Evolutionary conservation across 92 coral and sea anemone species (phyloP).

Genomic region (Zoanthus sansibaricus): DNA sequence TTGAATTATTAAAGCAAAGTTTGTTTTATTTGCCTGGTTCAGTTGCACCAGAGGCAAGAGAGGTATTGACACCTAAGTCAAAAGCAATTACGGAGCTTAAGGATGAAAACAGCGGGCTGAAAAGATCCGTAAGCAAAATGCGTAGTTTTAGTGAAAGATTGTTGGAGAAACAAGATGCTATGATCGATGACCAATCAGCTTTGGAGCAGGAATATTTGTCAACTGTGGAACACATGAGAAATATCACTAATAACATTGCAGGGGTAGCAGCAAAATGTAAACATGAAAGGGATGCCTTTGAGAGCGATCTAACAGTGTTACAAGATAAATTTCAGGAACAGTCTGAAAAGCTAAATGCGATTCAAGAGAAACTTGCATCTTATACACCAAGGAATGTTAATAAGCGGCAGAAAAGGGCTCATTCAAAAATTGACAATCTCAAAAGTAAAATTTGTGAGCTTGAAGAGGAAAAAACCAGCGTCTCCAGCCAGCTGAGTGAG

Average conservation of each 20-base stretch:
- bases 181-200: constrained; percentile 59
- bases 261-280: constrained; percentile 49
- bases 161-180: constrained; percentile 53
- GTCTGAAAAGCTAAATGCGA: constrained; percentile 11
- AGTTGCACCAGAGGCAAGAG: constrained; percentile 54
- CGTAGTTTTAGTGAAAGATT: constrained; percentile 43
- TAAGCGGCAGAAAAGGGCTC: not conserved
- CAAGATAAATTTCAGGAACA: not conserved
- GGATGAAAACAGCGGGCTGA: constrained; percentile 56
- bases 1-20: constrained; percentile 50
- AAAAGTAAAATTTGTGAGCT: constrained; percentile 51
- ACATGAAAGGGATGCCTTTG: constrained; percentile 56
- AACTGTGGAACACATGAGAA: constrained; percentile 59
- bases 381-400: constrained; percentile 12
- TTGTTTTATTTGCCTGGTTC: constrained; percentile 61
- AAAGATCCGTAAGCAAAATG: constrained; percentile 61
- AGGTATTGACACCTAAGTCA: constrained; percentile 50
- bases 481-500: constrained; percentile 29
- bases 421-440: constrained; percentile 11
- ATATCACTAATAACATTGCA: constrained; percentile 50
- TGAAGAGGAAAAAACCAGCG: constrained; percentile 47
- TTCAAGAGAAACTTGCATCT: constrained; percentile 1
- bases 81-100: constrained; percentile 50
- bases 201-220: constrained; percentile 55
- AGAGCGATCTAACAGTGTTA: constrained; percentile 33